Evolutionary conservation across 2,888 invertebrate genomes (phyloP).

Genomic region (Allygus modestus): DNA sequence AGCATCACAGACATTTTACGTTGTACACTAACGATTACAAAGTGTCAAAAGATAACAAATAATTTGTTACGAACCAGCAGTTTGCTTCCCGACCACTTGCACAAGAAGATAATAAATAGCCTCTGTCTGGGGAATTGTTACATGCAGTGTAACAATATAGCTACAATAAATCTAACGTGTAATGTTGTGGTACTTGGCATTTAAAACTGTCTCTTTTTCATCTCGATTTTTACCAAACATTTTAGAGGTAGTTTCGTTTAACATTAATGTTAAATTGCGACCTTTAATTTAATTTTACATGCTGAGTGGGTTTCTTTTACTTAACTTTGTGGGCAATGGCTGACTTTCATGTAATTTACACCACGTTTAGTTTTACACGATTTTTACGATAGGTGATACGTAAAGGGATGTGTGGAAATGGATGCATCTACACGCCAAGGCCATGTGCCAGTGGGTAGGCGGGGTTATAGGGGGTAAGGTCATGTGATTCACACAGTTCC

Average conservation of each 20-base stretch:
- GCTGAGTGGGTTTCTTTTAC: no score
- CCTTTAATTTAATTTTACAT: no score
- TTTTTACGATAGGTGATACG: no score
- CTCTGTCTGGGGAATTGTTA: constrained; percentile 13
- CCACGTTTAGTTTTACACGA: no score
- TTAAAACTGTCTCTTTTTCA: neutral
- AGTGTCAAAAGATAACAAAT: neutral
- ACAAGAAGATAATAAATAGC: constrained; percentile 1
- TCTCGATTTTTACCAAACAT: neutral
- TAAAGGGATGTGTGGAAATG: no score
- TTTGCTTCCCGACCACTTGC: neutral
- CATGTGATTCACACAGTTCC: constrained; percentile 2
- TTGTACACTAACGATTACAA: neutral
- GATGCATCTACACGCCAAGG: no score
- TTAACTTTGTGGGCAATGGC: no score
- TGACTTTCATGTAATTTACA: no score
- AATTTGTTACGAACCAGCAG: neutral
- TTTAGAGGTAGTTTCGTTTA: no score
- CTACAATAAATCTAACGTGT: neutral
- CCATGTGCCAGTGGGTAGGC: no score
- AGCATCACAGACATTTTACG: no score
- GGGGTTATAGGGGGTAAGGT: neutral
- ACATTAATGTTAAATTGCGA: no score
- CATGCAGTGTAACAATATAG: constrained; percentile 4
- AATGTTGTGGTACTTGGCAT: neutral